These are phyloP conservation scores for Lithosia quadra DNA, from an alignment of 2,888 invertebrate genomes.

Conservation along the genomic window DNA sequence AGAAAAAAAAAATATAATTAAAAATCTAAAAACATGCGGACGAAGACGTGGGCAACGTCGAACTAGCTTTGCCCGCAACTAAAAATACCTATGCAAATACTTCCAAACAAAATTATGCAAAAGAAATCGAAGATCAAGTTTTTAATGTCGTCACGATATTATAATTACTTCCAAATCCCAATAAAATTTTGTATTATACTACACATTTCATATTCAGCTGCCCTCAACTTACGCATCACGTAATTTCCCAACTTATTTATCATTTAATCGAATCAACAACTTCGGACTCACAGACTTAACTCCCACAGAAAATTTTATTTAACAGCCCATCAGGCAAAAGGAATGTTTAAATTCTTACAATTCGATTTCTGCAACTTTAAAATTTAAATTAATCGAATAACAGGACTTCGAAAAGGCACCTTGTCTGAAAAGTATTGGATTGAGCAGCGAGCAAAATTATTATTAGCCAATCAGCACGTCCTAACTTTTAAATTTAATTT, in stretches of 20 bases:
- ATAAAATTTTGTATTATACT: neutral
- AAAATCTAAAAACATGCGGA: too few relatives aligned
- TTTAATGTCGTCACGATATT: neutral
- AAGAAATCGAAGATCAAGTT: neutral
- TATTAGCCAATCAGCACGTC: constrained; percentile 45
- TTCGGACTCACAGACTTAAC: constrained; percentile 31
- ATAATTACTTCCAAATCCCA: neutral
- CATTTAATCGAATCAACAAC: constrained; percentile 25
- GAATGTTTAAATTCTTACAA: constrained; percentile 32
- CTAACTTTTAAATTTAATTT: constrained; percentile 46
- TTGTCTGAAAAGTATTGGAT: constrained; percentile 25
- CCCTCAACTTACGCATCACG: constrained; percentile 7
- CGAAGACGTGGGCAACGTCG: too few relatives aligned
- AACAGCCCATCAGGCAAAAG: constrained; percentile 33
- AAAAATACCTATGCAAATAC: neutral
- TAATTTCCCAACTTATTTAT: constrained; percentile 13
- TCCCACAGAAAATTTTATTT: constrained; percentile 29
- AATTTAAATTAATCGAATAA: constrained; percentile 51
- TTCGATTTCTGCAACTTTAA: constrained; percentile 42
- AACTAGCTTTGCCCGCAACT: too few relatives aligned
- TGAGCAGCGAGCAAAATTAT: constrained; percentile 34
- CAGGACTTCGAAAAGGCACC: constrained; percentile 42
- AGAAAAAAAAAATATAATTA: too few relatives aligned
- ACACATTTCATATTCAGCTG: neutral
- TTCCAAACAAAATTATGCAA: neutral